Conservation (phyloP, 2,797 vertebrate genomes). For the Catostomus latipinnis region DNA sequence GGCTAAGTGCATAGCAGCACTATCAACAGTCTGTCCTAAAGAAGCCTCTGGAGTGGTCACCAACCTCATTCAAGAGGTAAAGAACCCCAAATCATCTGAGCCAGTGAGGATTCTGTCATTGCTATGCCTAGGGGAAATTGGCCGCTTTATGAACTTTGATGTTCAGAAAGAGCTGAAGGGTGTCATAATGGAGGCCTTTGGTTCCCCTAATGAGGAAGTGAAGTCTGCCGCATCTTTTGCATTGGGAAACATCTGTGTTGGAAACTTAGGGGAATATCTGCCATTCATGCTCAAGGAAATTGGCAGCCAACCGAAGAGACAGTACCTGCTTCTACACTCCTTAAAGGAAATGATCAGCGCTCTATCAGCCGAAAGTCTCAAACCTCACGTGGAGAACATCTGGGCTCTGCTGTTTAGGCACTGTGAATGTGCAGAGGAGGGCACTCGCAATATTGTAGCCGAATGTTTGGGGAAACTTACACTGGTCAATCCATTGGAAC, state of each 20-base stretch:
- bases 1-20: conserved; percentile 88
- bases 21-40: conserved; percentile 83
- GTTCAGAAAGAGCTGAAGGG: conserved; percentile 86
- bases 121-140: conserved; percentile 89
- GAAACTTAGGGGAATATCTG: conserved; percentile 86
- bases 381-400: conserved; percentile 86
- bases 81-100: conserved; percentile 77
- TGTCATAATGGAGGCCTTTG: conserved; percentile 88
- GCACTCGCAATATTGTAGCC: conserved; percentile 90
- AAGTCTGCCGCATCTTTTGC: conserved; percentile 89
- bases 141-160: conserved; percentile 81
- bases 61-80: conserved; percentile 84
- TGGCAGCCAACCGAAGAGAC: conserved; percentile 83
- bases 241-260: conserved; percentile 85
- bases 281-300: conserved; percentile 92
- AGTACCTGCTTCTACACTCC: conserved; percentile 91
- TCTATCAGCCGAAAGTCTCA: conserved; percentile 79
- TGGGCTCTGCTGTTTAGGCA: conserved; percentile 90
- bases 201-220: conserved; percentile 88
- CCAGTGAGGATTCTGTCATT: conserved; percentile 86
- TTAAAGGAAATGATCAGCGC: conserved; percentile 91
- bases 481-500: conserved; percentile 82
- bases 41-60: conserved; percentile 78
- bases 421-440: conserved; percentile 89
- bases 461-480: conserved; percentile 93